These are phyloP conservation scores for Lates calcarifer DNA, from an alignment of 2,113 vertebrate species.

Conservation along the genomic window DNA sequence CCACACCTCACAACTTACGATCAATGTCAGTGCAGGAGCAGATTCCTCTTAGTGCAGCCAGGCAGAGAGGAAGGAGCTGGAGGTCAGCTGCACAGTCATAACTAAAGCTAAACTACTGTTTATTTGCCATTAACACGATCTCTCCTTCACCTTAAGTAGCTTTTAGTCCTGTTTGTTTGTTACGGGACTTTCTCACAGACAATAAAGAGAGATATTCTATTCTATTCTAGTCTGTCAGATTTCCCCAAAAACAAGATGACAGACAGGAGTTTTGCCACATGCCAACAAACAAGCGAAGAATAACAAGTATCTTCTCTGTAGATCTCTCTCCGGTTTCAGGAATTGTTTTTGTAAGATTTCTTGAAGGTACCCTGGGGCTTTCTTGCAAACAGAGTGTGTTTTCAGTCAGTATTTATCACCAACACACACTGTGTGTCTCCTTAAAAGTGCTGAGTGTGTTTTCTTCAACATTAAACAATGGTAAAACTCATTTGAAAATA, in stretches of 20 bases:
- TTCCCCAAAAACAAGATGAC: too few species aligned
- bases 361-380: background rate
- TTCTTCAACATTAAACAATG: background rate
- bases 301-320: background rate
- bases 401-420: conserved; percentile 9
- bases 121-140: too few species aligned
- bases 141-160: too few species aligned
- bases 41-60: too few species aligned
- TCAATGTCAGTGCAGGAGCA: too few species aligned
- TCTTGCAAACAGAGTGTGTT: background rate
- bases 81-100: too few species aligned
- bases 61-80: too few species aligned
- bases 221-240: background rate
- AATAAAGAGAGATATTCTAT: too few species aligned
- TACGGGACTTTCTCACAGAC: too few species aligned
- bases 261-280: background rate
- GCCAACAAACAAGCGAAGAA: background rate
- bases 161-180: background rate
- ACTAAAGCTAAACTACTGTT: too few species aligned
- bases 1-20: too few species aligned
- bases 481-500: background rate
- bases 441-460: background rate
- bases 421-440: conserved; percentile 1
- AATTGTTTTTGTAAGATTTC: too few species aligned
- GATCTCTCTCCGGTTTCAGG: background rate